Evolutionary conservation across 2,888 invertebrate species (phyloP).

Genomic region (Agelastica alni): DNA sequence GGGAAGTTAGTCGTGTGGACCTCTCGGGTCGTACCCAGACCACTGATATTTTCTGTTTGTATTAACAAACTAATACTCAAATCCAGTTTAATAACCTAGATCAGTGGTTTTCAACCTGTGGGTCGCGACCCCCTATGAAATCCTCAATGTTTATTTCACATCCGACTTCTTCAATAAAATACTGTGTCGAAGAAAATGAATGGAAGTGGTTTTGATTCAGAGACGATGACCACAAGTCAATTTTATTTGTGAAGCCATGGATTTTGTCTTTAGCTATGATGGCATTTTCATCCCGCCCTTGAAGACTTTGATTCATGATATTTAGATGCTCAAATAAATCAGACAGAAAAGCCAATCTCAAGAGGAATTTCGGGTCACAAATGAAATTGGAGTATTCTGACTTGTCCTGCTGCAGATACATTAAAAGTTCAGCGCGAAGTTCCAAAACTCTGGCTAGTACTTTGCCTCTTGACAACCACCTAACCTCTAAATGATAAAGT

Average conservation of each 20-base stretch:
- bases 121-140: no score
- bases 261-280: slow-evolving; percentile 8
- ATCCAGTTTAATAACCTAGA: no score
- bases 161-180: background rate
- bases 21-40: no score
- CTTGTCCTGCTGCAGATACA: background rate
- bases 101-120: no score
- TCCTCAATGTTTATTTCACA: no score
- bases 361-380: background rate
- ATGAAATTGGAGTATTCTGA: background rate
- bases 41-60: no score
- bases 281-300: slow-evolving; percentile 8
- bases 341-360: background rate
- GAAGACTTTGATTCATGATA: slow-evolving; percentile 6
- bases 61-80: no score
- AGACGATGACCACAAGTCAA: background rate
- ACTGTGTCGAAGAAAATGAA: background rate
- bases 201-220: background rate
- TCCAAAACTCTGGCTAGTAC: slow-evolving; percentile 1
- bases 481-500: background rate
- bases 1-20: no score
- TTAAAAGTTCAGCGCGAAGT: background rate
- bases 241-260: background rate
- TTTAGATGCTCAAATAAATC: slow-evolving; percentile 4
- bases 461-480: background rate